A percentile compares a stretch with the other conserved stretches of the same genome.
These are phyloP conservation scores for Dromiciops gliroides DNA, from an alignment of 2,113 vertebrate genomes.

Conservation along the genomic window DNA sequence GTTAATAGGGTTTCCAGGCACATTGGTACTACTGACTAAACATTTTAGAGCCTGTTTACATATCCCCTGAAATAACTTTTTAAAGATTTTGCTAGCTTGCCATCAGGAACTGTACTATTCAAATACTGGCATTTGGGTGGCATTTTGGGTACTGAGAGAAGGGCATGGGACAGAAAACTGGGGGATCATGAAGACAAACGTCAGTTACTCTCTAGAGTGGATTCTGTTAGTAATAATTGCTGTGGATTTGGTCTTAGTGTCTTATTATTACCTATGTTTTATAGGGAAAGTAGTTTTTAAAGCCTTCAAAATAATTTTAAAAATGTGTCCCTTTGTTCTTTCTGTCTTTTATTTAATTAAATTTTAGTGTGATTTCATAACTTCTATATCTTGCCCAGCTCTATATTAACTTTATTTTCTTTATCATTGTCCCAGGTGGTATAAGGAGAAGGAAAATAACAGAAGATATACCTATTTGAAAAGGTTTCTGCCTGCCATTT, in stretches of 20 bases:
- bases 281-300: not conserved
- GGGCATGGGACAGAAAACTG: not conserved
- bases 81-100: not conserved
- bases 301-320: not conserved
- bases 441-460: not conserved
- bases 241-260: not conserved
- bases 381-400: not conserved
- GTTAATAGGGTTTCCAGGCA: not conserved
- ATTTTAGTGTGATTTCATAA: not conserved
- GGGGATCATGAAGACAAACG: not conserved
- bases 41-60: not conserved
- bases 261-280: not conserved
- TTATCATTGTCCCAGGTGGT: not conserved
- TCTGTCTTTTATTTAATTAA: not conserved
- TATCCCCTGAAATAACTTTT: not conserved
- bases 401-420: not conserved
- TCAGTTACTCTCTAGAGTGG: not conserved
- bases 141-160: not conserved
- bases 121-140: not conserved
- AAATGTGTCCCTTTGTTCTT: not conserved
- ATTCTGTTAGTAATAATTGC: not conserved
- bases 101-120: not conserved
- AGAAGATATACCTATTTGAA: not conserved
- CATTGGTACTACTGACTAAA: not conserved
- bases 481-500: not conserved